Evolutionary conservation across 2,797 vertebrate species (phyloP).

Genomic region (Mormyrops boulengeri): DNA sequence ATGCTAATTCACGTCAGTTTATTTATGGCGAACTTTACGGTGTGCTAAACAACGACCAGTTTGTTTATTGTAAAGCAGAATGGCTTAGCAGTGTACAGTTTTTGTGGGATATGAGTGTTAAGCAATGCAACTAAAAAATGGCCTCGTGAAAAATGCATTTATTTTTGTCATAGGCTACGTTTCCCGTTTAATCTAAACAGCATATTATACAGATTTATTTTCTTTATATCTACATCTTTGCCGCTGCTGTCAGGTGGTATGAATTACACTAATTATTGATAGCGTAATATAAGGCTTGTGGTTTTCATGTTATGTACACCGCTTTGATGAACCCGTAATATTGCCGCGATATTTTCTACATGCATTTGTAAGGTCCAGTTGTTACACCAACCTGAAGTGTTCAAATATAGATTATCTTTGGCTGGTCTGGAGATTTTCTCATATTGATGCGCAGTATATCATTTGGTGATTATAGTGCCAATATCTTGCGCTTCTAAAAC

Average conservation of each 20-base stretch:
- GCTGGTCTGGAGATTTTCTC: background rate
- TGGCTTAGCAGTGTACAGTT: background rate
- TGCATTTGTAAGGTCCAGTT: background rate
- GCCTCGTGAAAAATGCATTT: background rate
- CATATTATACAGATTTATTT: background rate
- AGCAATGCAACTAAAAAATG: background rate
- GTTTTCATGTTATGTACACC: background rate
- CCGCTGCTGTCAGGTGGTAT: background rate
- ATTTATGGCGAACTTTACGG: background rate
- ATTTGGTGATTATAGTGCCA: background rate
- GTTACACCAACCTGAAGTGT: background rate
- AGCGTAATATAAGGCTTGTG: background rate
- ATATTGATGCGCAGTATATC: background rate
- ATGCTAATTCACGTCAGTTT: background rate
- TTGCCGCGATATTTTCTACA: background rate
- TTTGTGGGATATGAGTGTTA: background rate
- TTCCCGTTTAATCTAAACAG: background rate
- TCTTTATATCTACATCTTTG: background rate
- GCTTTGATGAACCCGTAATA: background rate
- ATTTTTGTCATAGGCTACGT: background rate
- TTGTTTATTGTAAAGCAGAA: background rate
- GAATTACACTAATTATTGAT: background rate
- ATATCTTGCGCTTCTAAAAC: background rate
- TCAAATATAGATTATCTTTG: background rate
- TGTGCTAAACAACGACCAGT: background rate